Evolutionary conservation across 2,797 vertebrate species (phyloP).

Genomic region (Oophaga sylvatica): DNA sequence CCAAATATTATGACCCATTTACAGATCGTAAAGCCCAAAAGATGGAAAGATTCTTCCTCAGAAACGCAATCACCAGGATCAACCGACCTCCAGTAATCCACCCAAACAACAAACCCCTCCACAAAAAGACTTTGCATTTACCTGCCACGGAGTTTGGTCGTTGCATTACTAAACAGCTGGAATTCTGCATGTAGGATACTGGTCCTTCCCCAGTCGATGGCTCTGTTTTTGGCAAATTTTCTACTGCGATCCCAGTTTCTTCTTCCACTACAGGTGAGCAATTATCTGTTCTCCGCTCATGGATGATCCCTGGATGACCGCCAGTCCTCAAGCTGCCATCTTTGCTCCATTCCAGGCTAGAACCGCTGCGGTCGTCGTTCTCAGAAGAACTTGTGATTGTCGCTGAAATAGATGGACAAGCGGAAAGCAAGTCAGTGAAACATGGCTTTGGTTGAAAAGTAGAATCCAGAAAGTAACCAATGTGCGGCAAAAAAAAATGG

Average conservation of each 20-base stretch:
- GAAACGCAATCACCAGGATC: background rate
- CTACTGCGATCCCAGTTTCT: constrained; percentile 76
- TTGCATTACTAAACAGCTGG: constrained; percentile 91
- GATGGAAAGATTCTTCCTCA: background rate
- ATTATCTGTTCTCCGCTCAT: constrained; percentile 85
- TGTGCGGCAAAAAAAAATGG: background rate
- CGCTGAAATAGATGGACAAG: constrained; percentile 75
- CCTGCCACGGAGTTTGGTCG: constrained; percentile 98
- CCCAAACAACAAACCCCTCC: background rate
- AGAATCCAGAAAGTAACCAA: background rate
- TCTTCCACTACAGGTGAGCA: constrained; percentile 97
- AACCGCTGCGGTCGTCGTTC: constrained; percentile 97
- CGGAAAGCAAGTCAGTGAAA: background rate
- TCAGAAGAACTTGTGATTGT: constrained; percentile 98
- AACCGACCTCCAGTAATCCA: background rate
- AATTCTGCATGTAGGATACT: constrained; percentile 78
- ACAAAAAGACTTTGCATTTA: constrained; percentile 70
- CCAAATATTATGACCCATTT: background rate
- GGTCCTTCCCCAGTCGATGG: constrained; percentile 81
- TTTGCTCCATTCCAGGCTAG: constrained; percentile 97
- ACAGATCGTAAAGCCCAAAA: background rate
- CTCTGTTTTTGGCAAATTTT: constrained; percentile 77
- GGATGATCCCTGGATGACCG: constrained; percentile 81
- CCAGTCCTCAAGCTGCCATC: constrained; percentile 88
- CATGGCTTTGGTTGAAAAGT: background rate